Conservation (phyloP, 2,797 vertebrate genomes). For the Hemibagrus guttatus region DNA sequence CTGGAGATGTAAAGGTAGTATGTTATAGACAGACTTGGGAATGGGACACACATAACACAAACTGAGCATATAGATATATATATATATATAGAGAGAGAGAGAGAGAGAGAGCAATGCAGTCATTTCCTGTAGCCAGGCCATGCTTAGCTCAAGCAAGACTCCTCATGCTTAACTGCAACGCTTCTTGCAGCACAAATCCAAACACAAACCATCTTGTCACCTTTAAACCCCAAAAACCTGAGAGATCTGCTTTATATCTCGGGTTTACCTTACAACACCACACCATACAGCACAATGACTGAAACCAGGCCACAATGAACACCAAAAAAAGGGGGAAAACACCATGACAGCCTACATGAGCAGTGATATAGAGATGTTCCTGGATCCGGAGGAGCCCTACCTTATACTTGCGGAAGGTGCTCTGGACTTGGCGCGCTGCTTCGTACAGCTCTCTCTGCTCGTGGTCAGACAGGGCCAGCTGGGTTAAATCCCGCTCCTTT, state of each 20-base stretch:
- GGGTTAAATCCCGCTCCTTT: conserved; percentile 88
- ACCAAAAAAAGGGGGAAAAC: conserved; percentile 47
- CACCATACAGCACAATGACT: conserved; percentile 52
- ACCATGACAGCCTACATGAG: conserved; percentile 51
- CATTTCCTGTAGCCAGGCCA: conserved; percentile 60
- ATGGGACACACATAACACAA: conserved; percentile 43
- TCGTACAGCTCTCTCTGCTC: conserved; percentile 96
- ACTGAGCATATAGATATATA: background rate
- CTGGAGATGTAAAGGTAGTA: conserved; percentile 36
- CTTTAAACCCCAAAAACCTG: conserved; percentile 39
- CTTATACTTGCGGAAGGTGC: conserved; percentile 96
- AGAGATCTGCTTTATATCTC: conserved; percentile 29
- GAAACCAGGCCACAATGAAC: conserved; percentile 55
- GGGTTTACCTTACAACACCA: conserved; percentile 48
- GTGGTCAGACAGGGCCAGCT: conserved; percentile 91
- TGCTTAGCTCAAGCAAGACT: conserved; percentile 59
- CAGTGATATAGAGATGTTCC: conserved; percentile 43
- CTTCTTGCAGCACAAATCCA: conserved; percentile 49
- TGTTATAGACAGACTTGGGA: conserved; percentile 44
- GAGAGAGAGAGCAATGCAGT: conserved; percentile 52
- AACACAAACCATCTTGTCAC: conserved; percentile 49
- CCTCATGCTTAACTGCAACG: conserved; percentile 57
- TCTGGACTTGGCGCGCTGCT: conserved; percentile 92
- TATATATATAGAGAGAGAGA: conserved; percentile 5
- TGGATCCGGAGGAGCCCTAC: conserved; percentile 65